Base-by-base conservation (phyloP, 2,888 invertebrate genomes). In the Heteromyza rotundicornis region DNA sequence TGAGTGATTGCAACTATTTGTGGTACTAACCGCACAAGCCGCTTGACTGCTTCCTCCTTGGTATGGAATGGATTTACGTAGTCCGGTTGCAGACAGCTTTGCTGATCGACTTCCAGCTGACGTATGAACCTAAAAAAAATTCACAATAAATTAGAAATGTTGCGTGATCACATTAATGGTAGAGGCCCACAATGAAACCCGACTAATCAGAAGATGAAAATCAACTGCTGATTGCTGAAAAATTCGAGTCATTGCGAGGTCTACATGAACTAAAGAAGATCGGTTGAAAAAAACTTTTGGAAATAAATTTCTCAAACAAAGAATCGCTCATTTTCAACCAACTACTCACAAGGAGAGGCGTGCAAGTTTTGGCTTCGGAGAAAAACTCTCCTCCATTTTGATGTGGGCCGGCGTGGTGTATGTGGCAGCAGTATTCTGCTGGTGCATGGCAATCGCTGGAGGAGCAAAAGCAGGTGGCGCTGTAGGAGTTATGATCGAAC, bases 101-200 rank as follows among this genome's bases (percentile, higher is more conserved):
- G 87, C 80, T 92, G 91, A 84, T 93, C 92, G 55, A 89, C 88
- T 75, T 87, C 87, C 74, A 91, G 78, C 79, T 92, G 92, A 62
- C 90, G 89, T 70, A 92, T 90, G 74, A 92, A 88, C 72, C 92
- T 92, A 73, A 16, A 53, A 54, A 0, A 51, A 7, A 35, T 10
- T 70, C 44, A 68, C 66, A 68, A 67, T 40, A 14, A 40, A 10
- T 35, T 27, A 5, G 36, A 36, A n/a, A n/a, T n/a, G n/a, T n/a
- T n/a, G n/a, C n/a, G n/a, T n/a, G n/a, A n/a, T n/a, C n/a, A n/a
- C n/a, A n/a, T n/a, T n/a, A n/a, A n/a, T n/a, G n/a, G n/a, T n/a
- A n/a, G n/a, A n/a, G n/a, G n/a, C n/a, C n/a, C n/a, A n/a, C n/a
- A n/a, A n/a, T n/a, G n/a, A n/a, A n/a, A n/a, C n/a, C n/a, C n/a